These are phyloP conservation scores for Tragelaphus buxtoni DNA, from an alignment of 2,113 vertebrate genomes.

Conservation along the genomic window DNA sequence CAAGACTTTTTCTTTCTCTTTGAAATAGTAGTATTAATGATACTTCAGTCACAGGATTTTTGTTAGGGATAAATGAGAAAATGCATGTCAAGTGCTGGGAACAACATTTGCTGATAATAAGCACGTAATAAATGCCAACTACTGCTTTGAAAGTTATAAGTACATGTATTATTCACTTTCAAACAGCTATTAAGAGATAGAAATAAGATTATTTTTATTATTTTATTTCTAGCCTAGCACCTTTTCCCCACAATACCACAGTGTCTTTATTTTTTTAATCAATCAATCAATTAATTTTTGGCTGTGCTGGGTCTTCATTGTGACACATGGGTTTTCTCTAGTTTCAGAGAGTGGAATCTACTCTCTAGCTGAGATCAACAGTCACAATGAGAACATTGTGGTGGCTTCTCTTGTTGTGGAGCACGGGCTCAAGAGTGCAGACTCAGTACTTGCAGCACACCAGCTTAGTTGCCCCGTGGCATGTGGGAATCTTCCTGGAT, in stretches of 20 bases:
- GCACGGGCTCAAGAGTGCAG: not conserved
- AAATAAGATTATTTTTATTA: not conserved
- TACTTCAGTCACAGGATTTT: not conserved
- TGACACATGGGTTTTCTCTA: not conserved
- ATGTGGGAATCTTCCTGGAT: not conserved
- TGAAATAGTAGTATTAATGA: not conserved
- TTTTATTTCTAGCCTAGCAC: not conserved
- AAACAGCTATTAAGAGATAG: not conserved
- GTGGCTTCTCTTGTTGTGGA: not conserved
- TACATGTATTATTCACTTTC: not conserved
- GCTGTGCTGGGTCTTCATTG: not conserved
- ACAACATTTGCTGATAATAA: not conserved
- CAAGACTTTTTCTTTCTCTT: conserved; percentile 8
- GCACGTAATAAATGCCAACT: not conserved
- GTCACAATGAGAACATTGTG: not conserved
- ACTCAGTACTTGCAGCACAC: not conserved
- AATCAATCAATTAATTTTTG: not conserved
- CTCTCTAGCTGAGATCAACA: not conserved
- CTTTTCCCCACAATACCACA: not conserved
- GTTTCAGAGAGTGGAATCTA: not conserved
- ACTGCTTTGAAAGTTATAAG: not conserved
- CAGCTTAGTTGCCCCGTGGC: not conserved
- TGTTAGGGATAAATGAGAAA: not conserved
- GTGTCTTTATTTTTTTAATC: not conserved
- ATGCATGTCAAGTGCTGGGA: not conserved